Evolutionary conservation across 1,140 invertebrate species (phyloP).

Genomic region (Matsumurasca onukii): DNA sequence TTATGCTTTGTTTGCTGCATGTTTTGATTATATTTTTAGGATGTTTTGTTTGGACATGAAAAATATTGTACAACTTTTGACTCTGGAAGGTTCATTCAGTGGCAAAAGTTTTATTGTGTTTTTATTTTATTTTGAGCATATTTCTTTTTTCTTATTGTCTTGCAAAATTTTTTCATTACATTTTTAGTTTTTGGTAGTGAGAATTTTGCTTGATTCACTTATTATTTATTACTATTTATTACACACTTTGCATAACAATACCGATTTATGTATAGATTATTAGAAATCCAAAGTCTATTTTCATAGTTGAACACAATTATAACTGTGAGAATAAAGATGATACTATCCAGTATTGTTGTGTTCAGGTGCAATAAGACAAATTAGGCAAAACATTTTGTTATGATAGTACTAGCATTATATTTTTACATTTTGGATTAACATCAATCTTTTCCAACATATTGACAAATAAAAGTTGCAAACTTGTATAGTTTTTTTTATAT

Average conservation of each 20-base stretch:
- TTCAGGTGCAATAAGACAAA: too few species aligned
- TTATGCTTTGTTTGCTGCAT: constrained; percentile 27
- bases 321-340: too few species aligned
- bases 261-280: background rate
- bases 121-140: background rate
- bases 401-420: background rate
- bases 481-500: background rate
- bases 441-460: background rate
- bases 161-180: too few species aligned
- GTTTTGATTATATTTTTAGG: constrained; percentile 29
- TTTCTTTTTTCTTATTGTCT: background rate
- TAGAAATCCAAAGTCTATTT: too few species aligned
- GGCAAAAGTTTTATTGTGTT: constrained; percentile 14
- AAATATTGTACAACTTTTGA: constrained; percentile 28
- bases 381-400: background rate
- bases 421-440: background rate
- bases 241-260: background rate
- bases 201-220: background rate
- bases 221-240: background rate
- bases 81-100: constrained; percentile 20
- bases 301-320: too few species aligned
- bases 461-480: background rate
- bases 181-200: background rate
- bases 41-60: constrained; percentile 27
- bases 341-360: too few species aligned